phyloP scores from a whole-genome alignment of 2,113 vertebrate genomes.

The Hiodon tergisus region DNA sequence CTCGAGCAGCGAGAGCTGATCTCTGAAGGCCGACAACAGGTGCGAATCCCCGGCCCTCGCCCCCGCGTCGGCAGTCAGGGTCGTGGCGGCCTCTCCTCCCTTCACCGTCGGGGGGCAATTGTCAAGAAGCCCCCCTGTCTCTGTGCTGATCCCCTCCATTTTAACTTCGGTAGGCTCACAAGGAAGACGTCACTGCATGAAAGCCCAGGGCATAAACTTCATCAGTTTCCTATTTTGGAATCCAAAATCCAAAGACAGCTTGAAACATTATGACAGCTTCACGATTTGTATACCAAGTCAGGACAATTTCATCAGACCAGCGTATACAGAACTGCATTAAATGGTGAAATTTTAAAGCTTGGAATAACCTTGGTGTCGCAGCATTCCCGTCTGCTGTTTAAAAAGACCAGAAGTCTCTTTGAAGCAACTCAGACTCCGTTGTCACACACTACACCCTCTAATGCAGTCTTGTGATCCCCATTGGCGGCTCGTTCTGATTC shows the following conservation, averaged over 20 bases:
- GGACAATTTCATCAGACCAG: no score
- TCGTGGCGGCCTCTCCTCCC: constrained; percentile 23
- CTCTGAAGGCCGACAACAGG: constrained; percentile 38
- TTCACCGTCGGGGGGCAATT: constrained; percentile 40
- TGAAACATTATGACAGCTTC: no score
- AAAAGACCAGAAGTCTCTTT: neutral
- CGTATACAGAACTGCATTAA: no score
- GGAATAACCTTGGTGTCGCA: no score
- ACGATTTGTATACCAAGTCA: no score
- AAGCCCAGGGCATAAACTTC: no score
- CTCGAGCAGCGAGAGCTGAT: constrained; percentile 48
- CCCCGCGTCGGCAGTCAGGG: no score
- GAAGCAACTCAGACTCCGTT: constrained; percentile 13
- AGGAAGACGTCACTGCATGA: neutral
- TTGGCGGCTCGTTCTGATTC: constrained; percentile 5
- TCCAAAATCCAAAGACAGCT: no score
- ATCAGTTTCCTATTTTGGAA: no score
- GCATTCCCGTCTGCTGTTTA: neutral
- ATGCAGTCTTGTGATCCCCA: constrained; percentile 31
- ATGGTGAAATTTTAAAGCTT: no score
- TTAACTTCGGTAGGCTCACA: constrained; percentile 37
- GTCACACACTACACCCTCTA: constrained; percentile 11
- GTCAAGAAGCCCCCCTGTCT: constrained; percentile 48
- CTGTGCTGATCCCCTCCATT: constrained; percentile 57
- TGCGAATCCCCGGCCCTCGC: constrained; percentile 7